Evolutionary conservation across 2,888 invertebrate genomes (phyloP).

Genomic region (Lycaena phlaeas): DNA sequence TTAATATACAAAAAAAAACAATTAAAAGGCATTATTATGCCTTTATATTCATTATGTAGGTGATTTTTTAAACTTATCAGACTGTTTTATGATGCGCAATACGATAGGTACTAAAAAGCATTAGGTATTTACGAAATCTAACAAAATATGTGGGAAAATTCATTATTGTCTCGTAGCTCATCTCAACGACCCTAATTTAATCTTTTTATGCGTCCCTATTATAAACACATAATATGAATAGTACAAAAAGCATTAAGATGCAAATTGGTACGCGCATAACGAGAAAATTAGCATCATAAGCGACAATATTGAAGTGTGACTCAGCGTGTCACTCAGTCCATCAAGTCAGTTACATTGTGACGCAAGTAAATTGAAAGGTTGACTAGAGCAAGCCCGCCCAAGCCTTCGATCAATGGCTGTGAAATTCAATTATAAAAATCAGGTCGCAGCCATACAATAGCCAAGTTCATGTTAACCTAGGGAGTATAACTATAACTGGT

Average conservation of each 20-base stretch:
- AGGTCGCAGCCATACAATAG: slow-evolving; percentile 34
- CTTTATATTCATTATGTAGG: too few species aligned
- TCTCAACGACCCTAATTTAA: neutral
- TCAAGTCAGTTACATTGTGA: slow-evolving; percentile 47
- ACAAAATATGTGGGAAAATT: too few species aligned
- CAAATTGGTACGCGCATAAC: slow-evolving; percentile 67
- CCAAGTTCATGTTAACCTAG: slow-evolving; percentile 13
- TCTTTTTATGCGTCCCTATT: slow-evolving; percentile 14
- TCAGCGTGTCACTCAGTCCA: slow-evolving; percentile 52
- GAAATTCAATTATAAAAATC: slow-evolving; percentile 60
- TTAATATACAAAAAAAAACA: too few species aligned
- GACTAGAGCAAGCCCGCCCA: slow-evolving; percentile 56
- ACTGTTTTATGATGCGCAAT: too few species aligned
- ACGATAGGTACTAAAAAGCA: too few species aligned
- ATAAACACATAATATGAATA: slow-evolving; percentile 27
- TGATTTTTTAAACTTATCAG: too few species aligned
- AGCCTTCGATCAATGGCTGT: slow-evolving; percentile 57
- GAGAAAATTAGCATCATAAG: slow-evolving; percentile 64
- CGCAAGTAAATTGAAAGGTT: slow-evolving; percentile 51
- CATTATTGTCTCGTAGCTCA: too few species aligned
- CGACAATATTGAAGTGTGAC: slow-evolving; percentile 62
- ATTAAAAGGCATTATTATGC: too few species aligned
- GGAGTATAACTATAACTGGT: slow-evolving; percentile 3
- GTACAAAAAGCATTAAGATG: slow-evolving; percentile 55
- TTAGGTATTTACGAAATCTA: too few species aligned